These are phyloP conservation scores for Aphrophora alni DNA, from an alignment of 2,888 invertebrate genomes.

Conservation along the genomic window DNA sequence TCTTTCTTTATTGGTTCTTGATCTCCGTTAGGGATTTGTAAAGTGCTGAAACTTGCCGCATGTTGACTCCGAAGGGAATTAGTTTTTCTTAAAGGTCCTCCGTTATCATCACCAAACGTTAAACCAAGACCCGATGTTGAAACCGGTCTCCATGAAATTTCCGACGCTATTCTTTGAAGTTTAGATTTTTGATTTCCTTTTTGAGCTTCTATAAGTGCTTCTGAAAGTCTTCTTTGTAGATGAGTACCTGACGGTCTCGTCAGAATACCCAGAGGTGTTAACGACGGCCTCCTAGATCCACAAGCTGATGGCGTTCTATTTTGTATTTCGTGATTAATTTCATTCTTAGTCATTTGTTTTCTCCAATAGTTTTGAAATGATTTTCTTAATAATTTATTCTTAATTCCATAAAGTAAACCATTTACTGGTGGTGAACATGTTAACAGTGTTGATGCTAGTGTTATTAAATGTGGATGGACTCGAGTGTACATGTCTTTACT, in stretches of 20 bases:
- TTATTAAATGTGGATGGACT: constrained; percentile 61
- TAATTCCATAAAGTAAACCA: constrained; percentile 78
- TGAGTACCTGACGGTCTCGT: constrained; percentile 41
- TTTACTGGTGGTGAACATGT: constrained; percentile 76
- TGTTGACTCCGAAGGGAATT: constrained; percentile 61
- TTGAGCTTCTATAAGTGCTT: constrained; percentile 62
- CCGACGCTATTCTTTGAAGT: constrained; percentile 61
- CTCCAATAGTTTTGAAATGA: constrained; percentile 79
- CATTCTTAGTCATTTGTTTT: constrained; percentile 78
- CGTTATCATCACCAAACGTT: constrained; percentile 51
- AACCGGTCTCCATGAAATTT: constrained; percentile 62
- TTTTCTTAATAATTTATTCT: constrained; percentile 73
- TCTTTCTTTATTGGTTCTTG: constrained; percentile 52
- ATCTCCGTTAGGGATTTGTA: constrained; percentile 64
- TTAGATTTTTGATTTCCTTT: constrained; percentile 52
- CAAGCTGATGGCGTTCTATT: constrained; percentile 80
- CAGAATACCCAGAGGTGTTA: constrained; percentile 60
- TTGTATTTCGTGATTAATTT: constrained; percentile 77
- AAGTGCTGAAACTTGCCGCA: constrained; percentile 72
- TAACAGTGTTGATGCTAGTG: constrained; percentile 68
- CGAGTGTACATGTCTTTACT: constrained; percentile 37
- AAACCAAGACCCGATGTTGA: constrained; percentile 56
- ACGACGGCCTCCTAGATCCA: constrained; percentile 74
- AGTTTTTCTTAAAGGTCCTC: constrained; percentile 34
- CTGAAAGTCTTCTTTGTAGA: constrained; percentile 64